Base-by-base conservation (phyloP, 1,140 invertebrate species). In the Drosophila mojavensis region DNA sequence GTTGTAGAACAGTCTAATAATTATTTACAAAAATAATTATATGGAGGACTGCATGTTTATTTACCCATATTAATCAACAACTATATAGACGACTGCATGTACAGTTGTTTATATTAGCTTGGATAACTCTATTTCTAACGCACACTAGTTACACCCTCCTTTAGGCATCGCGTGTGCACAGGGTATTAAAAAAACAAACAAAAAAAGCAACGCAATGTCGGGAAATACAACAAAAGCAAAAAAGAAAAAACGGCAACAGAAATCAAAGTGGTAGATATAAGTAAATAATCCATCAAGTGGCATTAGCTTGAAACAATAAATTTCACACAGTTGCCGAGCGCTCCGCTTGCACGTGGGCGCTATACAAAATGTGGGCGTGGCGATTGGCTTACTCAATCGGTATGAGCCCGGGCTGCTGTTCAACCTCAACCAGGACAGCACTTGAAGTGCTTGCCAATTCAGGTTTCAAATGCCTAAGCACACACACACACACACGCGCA, bases 221-320 rank as follows among this genome's bases (percentile, higher is more conserved):
- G n/a, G 15, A 43, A 55, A n/a, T 13, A 54, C 36, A 30, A 6
- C 54, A 56, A 69, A 24, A 24, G 20, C 20, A 24, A 24, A 2
- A 24, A 24, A 24, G 3, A 24, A 24, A 24, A 24, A 24, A 3
- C 26, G 28, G 79, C 74, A 79, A 88, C 64, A 71, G 68, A 86
- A 89, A 81, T 79, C 81, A 78, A 78, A 78, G 70, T 64, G 63
- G 54, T 54, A 74, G 54, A 67, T 75, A 83, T 83, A 89, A 86
- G 83, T 54, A 89, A 89, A 89, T 90, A 90, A 90, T 90, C 88
- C 86, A 90, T 90, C 86, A 90, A 90, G 86, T 90, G 88, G 82
- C 74, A 90, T 90, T 90, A 90, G 83, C 79, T 90, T 90, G 82
- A 86, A 83, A 88, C 88, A 90, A 90, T 90, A 90, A 90, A 90